Percentiles rank a stretch among this genome's conserved stretches.
These are phyloP conservation scores for Notodonta dromedarius DNA, from an alignment of 2,888 invertebrate genomes.

Conservation along the genomic window DNA sequence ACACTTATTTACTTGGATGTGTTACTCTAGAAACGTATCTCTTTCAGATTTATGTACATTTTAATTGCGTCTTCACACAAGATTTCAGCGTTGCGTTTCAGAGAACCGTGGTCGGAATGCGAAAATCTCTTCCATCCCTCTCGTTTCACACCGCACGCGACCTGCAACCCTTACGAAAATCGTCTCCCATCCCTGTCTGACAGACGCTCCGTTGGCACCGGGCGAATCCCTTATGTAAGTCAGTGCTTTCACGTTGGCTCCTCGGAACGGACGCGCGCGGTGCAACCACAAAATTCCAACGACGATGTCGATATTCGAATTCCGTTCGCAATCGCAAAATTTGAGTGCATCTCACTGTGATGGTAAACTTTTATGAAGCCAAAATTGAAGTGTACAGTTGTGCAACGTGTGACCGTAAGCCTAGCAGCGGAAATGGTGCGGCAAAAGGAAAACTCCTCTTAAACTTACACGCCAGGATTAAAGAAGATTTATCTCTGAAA, in stretches of 20 bases:
- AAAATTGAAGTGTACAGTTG: constrained; percentile 36
- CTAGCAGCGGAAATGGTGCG: constrained; percentile 52
- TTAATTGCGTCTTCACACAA: constrained; percentile 81
- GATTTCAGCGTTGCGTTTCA: constrained; percentile 67
- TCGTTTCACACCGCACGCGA: constrained; percentile 56
- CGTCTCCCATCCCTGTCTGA: constrained; percentile 66
- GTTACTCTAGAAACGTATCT: constrained; percentile 59
- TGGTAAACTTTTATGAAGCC: constrained; percentile 57
- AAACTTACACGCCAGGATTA: constrained; percentile 64
- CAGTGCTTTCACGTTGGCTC: constrained; percentile 65
- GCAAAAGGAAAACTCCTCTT: constrained; percentile 55
- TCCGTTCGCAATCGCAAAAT: constrained; percentile 34
- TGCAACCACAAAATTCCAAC: constrained; percentile 36
- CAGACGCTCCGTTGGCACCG: constrained; percentile 67
- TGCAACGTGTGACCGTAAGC: constrained; percentile 52
- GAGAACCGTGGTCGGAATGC: constrained; percentile 57
- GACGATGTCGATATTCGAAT: constrained; percentile 60
- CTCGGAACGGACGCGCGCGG: constrained; percentile 53
- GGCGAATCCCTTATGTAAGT: constrained; percentile 81
- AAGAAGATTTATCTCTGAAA: constrained; percentile 62
- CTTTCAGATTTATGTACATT: constrained; percentile 73
- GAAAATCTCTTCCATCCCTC: constrained; percentile 70
- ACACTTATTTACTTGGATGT: constrained; percentile 62
- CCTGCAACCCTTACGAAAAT: constrained; percentile 68
- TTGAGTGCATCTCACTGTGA: constrained; percentile 47